Conservation (phyloP, 2,888 invertebrate species). For the Eupithecia abbreviata region DNA sequence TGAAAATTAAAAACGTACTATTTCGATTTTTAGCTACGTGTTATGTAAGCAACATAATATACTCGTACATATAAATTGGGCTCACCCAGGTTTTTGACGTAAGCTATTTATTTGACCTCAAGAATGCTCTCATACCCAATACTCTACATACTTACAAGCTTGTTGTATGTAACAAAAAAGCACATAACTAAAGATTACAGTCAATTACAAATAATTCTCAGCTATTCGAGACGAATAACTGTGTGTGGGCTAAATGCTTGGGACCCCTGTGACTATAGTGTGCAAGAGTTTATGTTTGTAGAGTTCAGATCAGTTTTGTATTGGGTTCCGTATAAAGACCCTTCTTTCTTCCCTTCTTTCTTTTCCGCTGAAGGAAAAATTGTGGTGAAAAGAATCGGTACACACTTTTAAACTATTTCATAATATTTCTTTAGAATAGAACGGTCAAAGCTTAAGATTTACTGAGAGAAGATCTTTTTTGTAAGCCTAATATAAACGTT, state of each 20-base stretch:
- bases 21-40: too few relatives aligned
- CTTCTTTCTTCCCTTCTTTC: not conserved
- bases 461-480: too few relatives aligned
- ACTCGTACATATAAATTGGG: too few relatives aligned
- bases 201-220: slow-evolving; percentile 50
- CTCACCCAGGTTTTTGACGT: not conserved
- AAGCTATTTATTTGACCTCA: not conserved
- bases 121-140: not conserved
- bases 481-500: too few relatives aligned
- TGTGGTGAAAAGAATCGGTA: too few relatives aligned
- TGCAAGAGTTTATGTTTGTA: not conserved
- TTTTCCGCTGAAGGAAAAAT: too few relatives aligned
- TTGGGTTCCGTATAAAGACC: not conserved
- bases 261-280: slow-evolving; percentile 1
- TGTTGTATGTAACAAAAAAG: slow-evolving; percentile 40
- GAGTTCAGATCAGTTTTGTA: not conserved
- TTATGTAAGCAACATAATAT: too few relatives aligned
- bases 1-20: too few relatives aligned
- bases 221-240: slow-evolving; percentile 35
- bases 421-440: too few relatives aligned
- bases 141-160: slow-evolving; percentile 15
- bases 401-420: too few relatives aligned
- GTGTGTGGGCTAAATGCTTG: slow-evolving; percentile 33
- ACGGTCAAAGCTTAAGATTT: too few relatives aligned
- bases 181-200: slow-evolving; percentile 47